Evolutionary conservation across 2,113 vertebrate genomes (phyloP), one percentile per base, ranked within the genome.

Genomic region (Saguinus midas): DNA sequence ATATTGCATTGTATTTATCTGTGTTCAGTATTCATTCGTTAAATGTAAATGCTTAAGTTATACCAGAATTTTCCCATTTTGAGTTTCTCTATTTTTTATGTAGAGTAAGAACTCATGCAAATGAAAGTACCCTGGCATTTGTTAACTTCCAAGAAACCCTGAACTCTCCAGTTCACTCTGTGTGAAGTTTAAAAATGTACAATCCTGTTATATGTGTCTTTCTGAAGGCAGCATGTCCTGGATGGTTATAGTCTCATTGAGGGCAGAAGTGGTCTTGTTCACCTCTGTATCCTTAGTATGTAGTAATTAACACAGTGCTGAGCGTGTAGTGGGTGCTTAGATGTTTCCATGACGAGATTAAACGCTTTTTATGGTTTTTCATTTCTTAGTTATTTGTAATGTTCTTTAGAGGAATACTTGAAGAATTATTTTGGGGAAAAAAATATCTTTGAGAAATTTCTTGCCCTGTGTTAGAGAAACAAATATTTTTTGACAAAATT

Each of bases 351-450:
- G 29, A 87, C 29, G 48, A 73, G 11, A 55, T 81, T 89, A 80
- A 86, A 27, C 66, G 9, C 43, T 37, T 43, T 55, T 32, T 50
- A 14, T 55, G 68, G 16, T 73, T 45, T 45, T 55, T 12, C 45
- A 52, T 64, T 87, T 92, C 72, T 90, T 70, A 84, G 20, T 91
- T 90, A 78, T 72, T 97, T 93, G 29, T 96, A 91, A 16, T 94
- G 13, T 90, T 92, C 16, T 68, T 0, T 81, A 84, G 86, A 70
- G n/a, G 75, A 81, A 66, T 93, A 68, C 66, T 87, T 66, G 64
- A 45, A 78, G 45, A 95, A 84, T 89, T 95, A 29, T 94, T 93
- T 93, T 84, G 48, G 43, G 27, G 13, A 43, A 92, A 91, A 91
- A 72, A 93, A 57, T 90, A 43, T 92, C 11, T 95, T 66, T 90